These are phyloP conservation scores for Eurypyga helias DNA, from an alignment of 2,113 vertebrate species.

Conservation along the genomic window DNA sequence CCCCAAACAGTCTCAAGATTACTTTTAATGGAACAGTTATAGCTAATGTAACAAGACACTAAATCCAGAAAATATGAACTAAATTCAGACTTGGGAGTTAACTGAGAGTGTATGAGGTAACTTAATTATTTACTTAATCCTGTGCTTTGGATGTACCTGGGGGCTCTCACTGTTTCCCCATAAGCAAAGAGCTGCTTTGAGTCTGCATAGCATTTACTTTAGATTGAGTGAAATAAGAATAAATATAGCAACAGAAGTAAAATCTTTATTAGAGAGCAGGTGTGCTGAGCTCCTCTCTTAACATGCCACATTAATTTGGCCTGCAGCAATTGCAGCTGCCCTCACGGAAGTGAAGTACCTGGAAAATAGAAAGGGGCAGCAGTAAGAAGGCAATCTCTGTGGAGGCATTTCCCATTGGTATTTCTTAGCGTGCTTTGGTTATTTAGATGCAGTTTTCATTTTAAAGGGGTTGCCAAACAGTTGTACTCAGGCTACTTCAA, in stretches of 20 bases:
- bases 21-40: conserved; percentile 30
- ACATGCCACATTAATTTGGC: conserved; percentile 20
- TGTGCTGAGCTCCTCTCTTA: conserved; percentile 21
- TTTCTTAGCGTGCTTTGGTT: background rate
- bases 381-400: background rate
- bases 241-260: conserved; percentile 47
- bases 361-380: background rate
- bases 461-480: background rate
- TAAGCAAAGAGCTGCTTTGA: conserved; percentile 29
- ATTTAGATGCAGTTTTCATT: background rate
- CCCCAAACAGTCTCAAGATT: background rate
- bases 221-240: background rate
- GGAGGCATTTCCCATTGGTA: background rate
- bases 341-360: background rate
- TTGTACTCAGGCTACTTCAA: background rate
- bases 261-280: conserved; percentile 46
- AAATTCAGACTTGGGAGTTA: conserved; percentile 50
- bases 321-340: conserved; percentile 43
- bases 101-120: conserved; percentile 53
- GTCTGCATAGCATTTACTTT: background rate
- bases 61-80: background rate
- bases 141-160: conserved; percentile 12
- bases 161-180: background rate
- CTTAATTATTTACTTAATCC: conserved; percentile 49
- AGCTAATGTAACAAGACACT: conserved; percentile 33